Percentiles rank a stretch among this genome's conserved stretches.
Evolutionary conservation across 2,888 invertebrate genomes (phyloP).

Genomic region (Diabrotica balteata): DNA sequence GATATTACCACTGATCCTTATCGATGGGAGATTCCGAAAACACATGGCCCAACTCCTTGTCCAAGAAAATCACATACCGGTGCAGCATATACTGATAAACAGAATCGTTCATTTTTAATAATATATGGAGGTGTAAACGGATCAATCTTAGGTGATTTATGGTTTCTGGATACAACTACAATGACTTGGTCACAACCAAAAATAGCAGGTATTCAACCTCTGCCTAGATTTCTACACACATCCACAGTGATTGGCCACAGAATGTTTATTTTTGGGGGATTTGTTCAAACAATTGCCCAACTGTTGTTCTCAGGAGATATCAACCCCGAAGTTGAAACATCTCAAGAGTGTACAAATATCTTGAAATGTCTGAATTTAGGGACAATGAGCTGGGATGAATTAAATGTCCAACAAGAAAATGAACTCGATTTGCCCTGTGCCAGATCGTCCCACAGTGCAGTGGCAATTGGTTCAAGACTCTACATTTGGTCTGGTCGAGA

Average conservation of each 20-base stretch:
- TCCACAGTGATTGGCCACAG: slow-evolving; percentile 93
- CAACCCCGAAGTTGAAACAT: slow-evolving; percentile 91
- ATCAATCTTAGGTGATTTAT: slow-evolving; percentile 95
- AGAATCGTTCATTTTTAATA: slow-evolving; percentile 83
- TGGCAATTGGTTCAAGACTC: slow-evolving; percentile 93
- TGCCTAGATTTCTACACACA: slow-evolving; percentile 95
- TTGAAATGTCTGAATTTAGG: slow-evolving; percentile 94
- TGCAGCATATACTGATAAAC: slow-evolving; percentile 85
- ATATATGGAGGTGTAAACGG: slow-evolving; percentile 99
- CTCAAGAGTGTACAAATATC: slow-evolving; percentile 97
- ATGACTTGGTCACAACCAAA: slow-evolving; percentile 93
- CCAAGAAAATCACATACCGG: slow-evolving; percentile 98
- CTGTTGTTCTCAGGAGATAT: slow-evolving; percentile 62
- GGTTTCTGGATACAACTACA: slow-evolving; percentile 94
- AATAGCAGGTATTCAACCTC: slow-evolving; percentile 84
- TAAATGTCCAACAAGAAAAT: slow-evolving; percentile 79
- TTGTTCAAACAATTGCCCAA: slow-evolving; percentile 95
- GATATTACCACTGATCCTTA: slow-evolving; percentile 80
- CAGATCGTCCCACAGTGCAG: slow-evolving; percentile 97
- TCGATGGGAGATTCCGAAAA: slow-evolving; percentile 91
- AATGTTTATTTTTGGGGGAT: slow-evolving; percentile 99
- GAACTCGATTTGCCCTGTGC: slow-evolving; percentile 94
- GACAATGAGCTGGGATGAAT: slow-evolving; percentile 91
- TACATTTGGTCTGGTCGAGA: slow-evolving; percentile 99
- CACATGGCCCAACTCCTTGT: slow-evolving; percentile 88